These are phyloP conservation scores for Tiaroga cobitis DNA, from an alignment of 2,797 vertebrate species.

Conservation along the genomic window DNA sequence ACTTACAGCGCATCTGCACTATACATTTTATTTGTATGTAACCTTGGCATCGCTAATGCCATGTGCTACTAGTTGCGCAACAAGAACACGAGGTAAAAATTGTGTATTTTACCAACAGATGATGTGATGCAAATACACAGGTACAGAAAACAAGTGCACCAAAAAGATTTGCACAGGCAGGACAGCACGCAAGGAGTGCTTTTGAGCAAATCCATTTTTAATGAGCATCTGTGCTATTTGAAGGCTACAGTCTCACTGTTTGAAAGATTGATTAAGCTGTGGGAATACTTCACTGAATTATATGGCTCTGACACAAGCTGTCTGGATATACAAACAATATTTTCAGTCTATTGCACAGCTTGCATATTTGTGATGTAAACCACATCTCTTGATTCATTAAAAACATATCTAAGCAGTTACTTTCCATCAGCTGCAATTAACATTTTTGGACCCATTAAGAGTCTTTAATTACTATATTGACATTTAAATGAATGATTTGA, in stretches of 20 bases:
- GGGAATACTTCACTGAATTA: slow-evolving; percentile 37
- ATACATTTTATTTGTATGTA: background rate
- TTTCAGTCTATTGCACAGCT: background rate
- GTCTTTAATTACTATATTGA: background rate
- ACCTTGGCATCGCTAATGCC: background rate
- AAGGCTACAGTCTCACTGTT: slow-evolving; percentile 40
- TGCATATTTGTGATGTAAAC: background rate
- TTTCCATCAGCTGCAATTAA: background rate
- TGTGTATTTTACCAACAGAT: background rate
- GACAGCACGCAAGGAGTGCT: slow-evolving; percentile 36
- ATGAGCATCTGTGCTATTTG: slow-evolving; percentile 51
- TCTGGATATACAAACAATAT: background rate
- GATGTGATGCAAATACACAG: slow-evolving; percentile 30
- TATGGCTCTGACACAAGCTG: slow-evolving; percentile 8
- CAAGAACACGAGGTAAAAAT: background rate
- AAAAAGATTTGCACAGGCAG: slow-evolving; percentile 35
- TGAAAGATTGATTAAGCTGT: slow-evolving; percentile 57
- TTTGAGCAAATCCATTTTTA: slow-evolving; percentile 53
- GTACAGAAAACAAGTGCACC: slow-evolving; percentile 12
- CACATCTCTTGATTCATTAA: background rate
- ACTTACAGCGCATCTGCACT: background rate
- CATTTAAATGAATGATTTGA: background rate
- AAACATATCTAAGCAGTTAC: background rate
- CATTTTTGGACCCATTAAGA: background rate
- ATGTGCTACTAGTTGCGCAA: background rate